Conservation (phyloP, 2,888 invertebrate genomes). For the Spisula solida region DNA sequence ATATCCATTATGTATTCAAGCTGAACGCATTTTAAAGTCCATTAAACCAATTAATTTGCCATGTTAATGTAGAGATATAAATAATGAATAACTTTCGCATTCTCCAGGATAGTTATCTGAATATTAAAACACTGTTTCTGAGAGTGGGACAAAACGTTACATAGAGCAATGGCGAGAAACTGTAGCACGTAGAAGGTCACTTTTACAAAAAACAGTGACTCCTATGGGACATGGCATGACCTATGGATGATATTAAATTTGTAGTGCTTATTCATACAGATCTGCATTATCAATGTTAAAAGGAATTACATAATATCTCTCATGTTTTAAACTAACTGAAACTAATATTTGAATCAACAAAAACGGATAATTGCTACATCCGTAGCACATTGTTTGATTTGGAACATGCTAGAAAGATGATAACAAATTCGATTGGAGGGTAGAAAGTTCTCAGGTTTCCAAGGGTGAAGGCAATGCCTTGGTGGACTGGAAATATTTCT, state of each 20-base stretch:
- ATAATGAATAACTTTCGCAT: background rate
- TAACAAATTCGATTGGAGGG: too few species aligned
- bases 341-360: too few species aligned
- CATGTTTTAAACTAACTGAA: too few species aligned
- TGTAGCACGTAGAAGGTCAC: background rate
- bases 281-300: background rate
- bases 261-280: background rate
- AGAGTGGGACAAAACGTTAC: background rate
- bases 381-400: too few species aligned
- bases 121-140: background rate
- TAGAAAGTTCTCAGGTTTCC: too few species aligned
- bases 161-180: background rate
- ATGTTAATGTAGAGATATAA: background rate
- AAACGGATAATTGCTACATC: too few species aligned
- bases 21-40: background rate
- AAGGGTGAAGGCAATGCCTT: too few species aligned
- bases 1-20: background rate
- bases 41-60: constrained; percentile 2
- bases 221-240: background rate
- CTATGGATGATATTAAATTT: background rate
- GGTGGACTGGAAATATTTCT: too few species aligned
- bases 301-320: background rate
- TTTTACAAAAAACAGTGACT: background rate
- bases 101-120: background rate
- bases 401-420: too few species aligned